Evolutionary conservation across 37 sponge, comb jelly and placozoan genomes (phyloP).

Genomic region (Aplysina aerophoba): DNA sequence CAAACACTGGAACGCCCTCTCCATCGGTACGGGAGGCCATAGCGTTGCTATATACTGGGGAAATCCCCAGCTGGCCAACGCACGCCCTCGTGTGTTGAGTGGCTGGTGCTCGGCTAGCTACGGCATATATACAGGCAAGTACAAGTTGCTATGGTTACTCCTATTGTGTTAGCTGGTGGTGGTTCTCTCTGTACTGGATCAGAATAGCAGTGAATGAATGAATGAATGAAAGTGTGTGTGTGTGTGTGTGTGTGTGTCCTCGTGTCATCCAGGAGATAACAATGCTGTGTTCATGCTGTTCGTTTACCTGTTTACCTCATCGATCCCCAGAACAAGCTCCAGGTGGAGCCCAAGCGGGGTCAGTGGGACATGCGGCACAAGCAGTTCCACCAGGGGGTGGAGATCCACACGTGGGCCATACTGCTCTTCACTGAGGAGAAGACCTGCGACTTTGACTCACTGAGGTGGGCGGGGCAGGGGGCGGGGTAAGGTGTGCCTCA

Average conservation of each 20-base stretch:
- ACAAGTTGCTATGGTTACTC: too few species aligned
- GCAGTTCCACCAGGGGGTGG: constrained; percentile 85
- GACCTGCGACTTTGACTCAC: constrained; percentile 68
- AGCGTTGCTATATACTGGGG: not conserved
- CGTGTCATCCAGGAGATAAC: too few species aligned
- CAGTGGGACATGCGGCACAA: constrained; percentile 95
- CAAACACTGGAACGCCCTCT: not conserved
- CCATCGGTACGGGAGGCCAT: too few species aligned
- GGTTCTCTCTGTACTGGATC: too few species aligned
- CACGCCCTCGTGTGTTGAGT: too few species aligned
- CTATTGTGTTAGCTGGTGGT: too few species aligned
- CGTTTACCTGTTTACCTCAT: too few species aligned
- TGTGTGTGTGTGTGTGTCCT: not conserved
- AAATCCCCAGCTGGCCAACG: not conserved
- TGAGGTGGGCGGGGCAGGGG: constrained; percentile 45
- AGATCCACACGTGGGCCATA: constrained; percentile 76
- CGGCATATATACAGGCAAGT: too few species aligned
- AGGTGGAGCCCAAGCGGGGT: constrained; percentile 46
- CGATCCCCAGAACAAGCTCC: constrained; percentile 15
- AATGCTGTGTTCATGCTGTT: too few species aligned
- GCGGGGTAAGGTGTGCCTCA: not conserved
- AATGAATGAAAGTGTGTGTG: not conserved
- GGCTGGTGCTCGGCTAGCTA: too few species aligned
- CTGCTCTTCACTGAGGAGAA: constrained; percentile 61
- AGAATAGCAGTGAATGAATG: not conserved